Base-by-base conservation (phyloP, 2,797 vertebrate genomes). In the Mormyrops attenuatus region DNA sequence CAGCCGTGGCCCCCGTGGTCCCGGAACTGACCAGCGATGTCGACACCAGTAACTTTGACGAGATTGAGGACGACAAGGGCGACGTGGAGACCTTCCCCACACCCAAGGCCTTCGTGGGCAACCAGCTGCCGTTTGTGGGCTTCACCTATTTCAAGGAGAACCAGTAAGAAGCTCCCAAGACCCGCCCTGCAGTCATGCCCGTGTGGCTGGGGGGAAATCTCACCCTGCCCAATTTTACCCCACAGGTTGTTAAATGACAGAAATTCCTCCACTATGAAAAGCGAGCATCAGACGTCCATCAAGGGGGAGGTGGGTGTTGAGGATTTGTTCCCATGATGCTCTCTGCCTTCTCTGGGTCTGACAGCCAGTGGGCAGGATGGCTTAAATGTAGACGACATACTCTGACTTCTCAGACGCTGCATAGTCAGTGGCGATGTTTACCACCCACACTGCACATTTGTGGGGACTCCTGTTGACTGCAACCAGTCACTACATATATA, bases 131-230 rank as follows among this genome's bases (percentile, higher is more conserved):
- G 89, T 99, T 99, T 89, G 97, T 99, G 88, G 99, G 99, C 93
- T 99, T 99, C 95, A 99, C 98, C 69, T 99, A 99, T 94, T 99
- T 98, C 91, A 97, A 98, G 95, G 99, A 99, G 88, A 97, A 99
- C 95, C 96, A 99, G 99, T 99, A 96, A 94, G 30, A 38, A 17
- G 1, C 34, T 15, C 3, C 15, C 73, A 34, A 15, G 8, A 26
- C 30, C 69, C 1, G 3, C 57, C 57, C 57, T 26, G 7, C n/a
- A 26, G 57, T 22, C 57, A 60, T 1, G 2, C 8, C 60, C 8
- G 0, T 66, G 22, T 30, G 22, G 22, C 26, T 26, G 22, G 30
- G 69, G 34, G 13, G 34, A 38, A 3, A 38, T 73, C 69, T 73
- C 34, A 73, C 13, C 13, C 8, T 73, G 69, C 34, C 34, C 34